phyloP scores from a whole-genome alignment of 2,113 vertebrate species.

The Chaenogobius annularis region DNA sequence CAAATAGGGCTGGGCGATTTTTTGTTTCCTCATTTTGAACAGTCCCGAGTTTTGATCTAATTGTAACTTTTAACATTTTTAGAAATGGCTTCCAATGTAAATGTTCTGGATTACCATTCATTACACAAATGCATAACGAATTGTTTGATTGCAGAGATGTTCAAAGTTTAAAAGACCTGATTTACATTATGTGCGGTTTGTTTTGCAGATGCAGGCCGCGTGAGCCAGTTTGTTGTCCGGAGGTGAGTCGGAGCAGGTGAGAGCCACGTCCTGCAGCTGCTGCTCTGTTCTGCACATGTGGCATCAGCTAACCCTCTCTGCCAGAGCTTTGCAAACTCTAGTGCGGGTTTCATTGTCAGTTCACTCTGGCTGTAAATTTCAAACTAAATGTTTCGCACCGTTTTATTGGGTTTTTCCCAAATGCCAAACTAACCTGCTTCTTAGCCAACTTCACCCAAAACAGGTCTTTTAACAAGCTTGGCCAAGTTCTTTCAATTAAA shows the following conservation, averaged over 20 bases:
- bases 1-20: no score
- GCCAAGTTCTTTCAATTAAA: background rate
- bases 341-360: no score
- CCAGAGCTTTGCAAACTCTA: background rate
- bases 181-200: background rate
- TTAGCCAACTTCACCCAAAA: background rate
- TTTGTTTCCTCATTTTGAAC: no score
- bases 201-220: slow-evolving; percentile 40
- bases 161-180: no score
- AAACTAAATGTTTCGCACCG: no score
- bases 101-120: no score
- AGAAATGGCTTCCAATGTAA: no score
- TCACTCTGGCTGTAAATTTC: no score
- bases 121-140: no score
- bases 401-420: background rate
- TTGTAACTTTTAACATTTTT: no score
- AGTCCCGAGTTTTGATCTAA: no score
- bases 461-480: background rate
- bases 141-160: no score
- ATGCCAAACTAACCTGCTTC: slow-evolving; percentile 30
- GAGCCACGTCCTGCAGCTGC: slow-evolving; percentile 61
- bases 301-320: slow-evolving; percentile 38
- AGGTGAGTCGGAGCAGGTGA: slow-evolving; percentile 58
- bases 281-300: slow-evolving; percentile 60
- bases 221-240: slow-evolving; percentile 39